Evolutionary conservation across 2,113 vertebrate species (phyloP).

Genomic region (Nothocercus nigrocapillus): DNA sequence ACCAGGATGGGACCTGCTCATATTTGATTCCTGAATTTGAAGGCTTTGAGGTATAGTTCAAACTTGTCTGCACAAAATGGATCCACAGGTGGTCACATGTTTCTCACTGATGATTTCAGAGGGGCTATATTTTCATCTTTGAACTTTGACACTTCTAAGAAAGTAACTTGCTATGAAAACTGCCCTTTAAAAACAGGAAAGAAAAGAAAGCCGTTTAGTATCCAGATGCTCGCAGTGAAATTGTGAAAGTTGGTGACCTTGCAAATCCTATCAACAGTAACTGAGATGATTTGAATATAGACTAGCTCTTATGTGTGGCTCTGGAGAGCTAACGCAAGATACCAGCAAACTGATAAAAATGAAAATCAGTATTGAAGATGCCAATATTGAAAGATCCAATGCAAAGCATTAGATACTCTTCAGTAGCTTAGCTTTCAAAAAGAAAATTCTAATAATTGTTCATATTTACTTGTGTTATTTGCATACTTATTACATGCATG

Average conservation of each 20-base stretch:
- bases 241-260: neutral
- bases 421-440: neutral
- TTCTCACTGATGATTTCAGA: neutral
- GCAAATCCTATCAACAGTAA: neutral
- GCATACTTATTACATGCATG: rapidly evolving
- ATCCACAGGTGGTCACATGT: neutral
- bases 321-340: neutral
- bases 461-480: neutral
- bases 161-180: neutral
- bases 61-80: neutral
- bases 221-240: neutral
- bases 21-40: neutral
- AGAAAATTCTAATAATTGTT: rapidly evolving
- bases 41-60: neutral
- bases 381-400: neutral
- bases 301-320: neutral
- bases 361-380: neutral
- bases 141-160: neutral
- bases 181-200: neutral
- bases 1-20: neutral
- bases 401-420: neutral
- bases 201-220: neutral
- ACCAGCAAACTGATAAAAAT: neutral
- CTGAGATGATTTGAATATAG: neutral
- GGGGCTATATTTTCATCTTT: neutral